Evolutionary conservation across 2,113 vertebrate species (phyloP), one percentile per base, ranked within the genome.

Genomic region (Rousettus leschenaultii): DNA sequence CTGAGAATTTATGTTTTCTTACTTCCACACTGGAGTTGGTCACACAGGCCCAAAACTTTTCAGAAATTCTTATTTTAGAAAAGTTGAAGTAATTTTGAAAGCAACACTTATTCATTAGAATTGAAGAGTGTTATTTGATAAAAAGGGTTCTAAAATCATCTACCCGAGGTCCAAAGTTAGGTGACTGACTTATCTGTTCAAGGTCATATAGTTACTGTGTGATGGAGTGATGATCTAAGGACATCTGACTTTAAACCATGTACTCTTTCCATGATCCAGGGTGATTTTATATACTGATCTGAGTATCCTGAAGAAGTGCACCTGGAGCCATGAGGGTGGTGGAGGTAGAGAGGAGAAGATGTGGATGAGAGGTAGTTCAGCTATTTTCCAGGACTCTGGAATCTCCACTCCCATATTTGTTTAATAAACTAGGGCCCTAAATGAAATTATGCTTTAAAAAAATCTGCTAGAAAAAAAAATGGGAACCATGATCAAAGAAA

Each of bases 21-120:
- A 95, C 91, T 77, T 96, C 57, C 40, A 74, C 1, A n/a, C 8
- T 86, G 9, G 26, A 82, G 55, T 61, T 59, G 73, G 57, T 85
- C 24, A 75, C 22, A 77, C 2, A 80, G 45, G 83, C 12, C 51
- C 2, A 48, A 93, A 70, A 91, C 6, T 74, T 13, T 73, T 86
- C 24, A 92, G 11, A 89, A 68, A 75, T 68, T 89, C 57, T 91
- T 70, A 85, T 15, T 57, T 86, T 70, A 73, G 53, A 63, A 82
- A 93, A 57, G 30, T 48, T 89, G 78, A 79, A 55, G 57, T 89
- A 33, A 85, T 70, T 92, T 92, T 92, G 28, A 82, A 93, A 55
- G n/a, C 38, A 77, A 94, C 2, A 89, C 3, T 15, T 86, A 86
- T 28, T 94, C 18, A 90, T 45, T 79, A 79, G 26, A 90, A 86